Evolutionary conservation across 2,113 vertebrate genomes (phyloP), one percentile per base, ranked within the genome.

Genomic region (Pomatostomus ruficeps): DNA sequence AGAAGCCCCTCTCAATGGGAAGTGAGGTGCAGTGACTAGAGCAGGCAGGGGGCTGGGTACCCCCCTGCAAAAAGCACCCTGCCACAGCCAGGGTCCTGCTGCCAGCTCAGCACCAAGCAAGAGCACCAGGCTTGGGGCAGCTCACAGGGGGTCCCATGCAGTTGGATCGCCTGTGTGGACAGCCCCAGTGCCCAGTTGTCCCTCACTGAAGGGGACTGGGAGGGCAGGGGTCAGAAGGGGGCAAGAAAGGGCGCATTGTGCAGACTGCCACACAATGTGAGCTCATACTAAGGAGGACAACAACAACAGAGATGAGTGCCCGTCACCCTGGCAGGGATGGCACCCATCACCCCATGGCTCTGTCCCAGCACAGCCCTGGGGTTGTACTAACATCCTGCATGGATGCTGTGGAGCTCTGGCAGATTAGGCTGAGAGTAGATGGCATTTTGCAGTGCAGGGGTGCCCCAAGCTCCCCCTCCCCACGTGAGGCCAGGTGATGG

Each of bases 211-310:
- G 29, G 42, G 23, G 23, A 87, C 17, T 26, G 16, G 3, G 7
- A 22, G 8, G 19, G 9, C 26, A 51, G 58, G 7, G 9, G 33
- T 8, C 31, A 63, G 72, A n/a, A 4, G 0, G 15, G 33, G 58
- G 18, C 78, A 88, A 96, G 74, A 96, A 96, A 91, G 58, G 57
- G 58, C 0, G 11, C 92, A 85, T 93, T 96, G 96, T 96, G 62
- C 52, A 40, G 68, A 54, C 67, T 62, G 68, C 43, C 13, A 58
- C 75, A 96, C 92, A 95, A 94, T 89, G 93, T 4, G 4, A 55
- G 77, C 87, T 96, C 87, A 94, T 84, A 93, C 48, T 17, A 4
- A 43, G 24, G 46, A 93, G 5, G 3, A 93, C 67, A 79, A 94
- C 85, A 92, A 91, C 89, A 96, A 72, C 13, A 4, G 35, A 20